These are phyloP conservation scores for Drosophila nigricruria DNA, from an alignment of 2,888 invertebrate genomes.

Conservation along the genomic window DNA sequence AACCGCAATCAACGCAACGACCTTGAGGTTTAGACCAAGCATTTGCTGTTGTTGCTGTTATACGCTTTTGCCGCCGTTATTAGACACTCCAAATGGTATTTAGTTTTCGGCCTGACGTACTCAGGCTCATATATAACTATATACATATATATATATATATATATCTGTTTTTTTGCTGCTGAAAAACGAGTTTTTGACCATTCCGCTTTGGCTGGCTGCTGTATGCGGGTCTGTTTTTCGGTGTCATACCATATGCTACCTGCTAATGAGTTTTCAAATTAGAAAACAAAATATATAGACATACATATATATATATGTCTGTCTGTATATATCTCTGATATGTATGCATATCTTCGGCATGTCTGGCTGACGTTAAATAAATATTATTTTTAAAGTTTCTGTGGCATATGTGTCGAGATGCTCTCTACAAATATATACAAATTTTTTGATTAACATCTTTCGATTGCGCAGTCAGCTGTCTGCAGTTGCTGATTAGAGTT, in stretches of 20 bases:
- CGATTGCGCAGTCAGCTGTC: constrained; percentile 17
- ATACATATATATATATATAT: not conserved
- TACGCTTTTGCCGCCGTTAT: constrained; percentile 53
- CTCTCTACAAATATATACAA: constrained; percentile 40
- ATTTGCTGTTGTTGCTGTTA: constrained; percentile 15
- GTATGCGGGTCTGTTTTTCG: constrained; percentile 43
- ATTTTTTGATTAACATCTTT: constrained; percentile 36
- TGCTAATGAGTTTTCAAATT: constrained; percentile 77
- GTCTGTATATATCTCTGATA: constrained; percentile 6
- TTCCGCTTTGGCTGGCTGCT: constrained; percentile 40
- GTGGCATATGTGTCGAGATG: constrained; percentile 30
- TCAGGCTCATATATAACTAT: constrained; percentile 21
- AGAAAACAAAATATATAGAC: constrained; percentile 52
- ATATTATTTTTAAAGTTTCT: constrained; percentile 58
- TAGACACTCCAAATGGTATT: constrained; percentile 68
- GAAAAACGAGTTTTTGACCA: constrained; percentile 57
- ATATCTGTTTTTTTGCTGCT: constrained; percentile 13
- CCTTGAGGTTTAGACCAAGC: constrained; percentile 68
- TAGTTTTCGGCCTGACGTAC: constrained; percentile 70
- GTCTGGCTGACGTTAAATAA: constrained; percentile 50
- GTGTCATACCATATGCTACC: constrained; percentile 80
- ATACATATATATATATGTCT: not conserved
- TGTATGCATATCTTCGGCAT: constrained; percentile 22
- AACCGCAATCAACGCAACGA: constrained; percentile 78
- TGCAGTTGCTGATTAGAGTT: not conserved